phyloP scores from a whole-genome alignment of 64 coral and sea anemone genomes.

The Porites australiensis region DNA sequence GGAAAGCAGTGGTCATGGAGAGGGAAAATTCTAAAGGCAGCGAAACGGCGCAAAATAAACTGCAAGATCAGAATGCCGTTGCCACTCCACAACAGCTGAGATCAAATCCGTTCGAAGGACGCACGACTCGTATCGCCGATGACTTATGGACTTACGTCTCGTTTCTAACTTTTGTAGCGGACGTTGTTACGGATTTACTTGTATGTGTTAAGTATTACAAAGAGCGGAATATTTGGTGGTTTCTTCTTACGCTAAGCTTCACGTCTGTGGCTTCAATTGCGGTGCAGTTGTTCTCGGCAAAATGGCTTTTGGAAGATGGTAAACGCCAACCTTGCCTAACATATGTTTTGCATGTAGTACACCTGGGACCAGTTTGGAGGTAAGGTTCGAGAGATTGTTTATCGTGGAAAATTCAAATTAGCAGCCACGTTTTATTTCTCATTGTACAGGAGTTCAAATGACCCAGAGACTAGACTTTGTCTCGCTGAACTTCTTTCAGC shows the following conservation, averaged over 20 bases:
- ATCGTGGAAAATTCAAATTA: not conserved
- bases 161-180: slow-evolving; percentile 35
- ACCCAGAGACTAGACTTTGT: not conserved
- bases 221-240: slow-evolving; percentile 53
- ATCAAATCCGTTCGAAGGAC: slow-evolving; percentile 33
- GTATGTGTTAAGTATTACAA: slow-evolving; percentile 45
- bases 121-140: slow-evolving; percentile 25
- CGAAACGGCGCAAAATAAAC: not conserved
- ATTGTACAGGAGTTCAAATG: not conserved
- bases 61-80: not conserved
- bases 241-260: slow-evolving; percentile 29
- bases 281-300: slow-evolving; percentile 54
- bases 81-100: not conserved
- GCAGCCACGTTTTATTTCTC: not conserved
- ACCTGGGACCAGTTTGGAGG: slow-evolving; percentile 33
- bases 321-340: slow-evolving; percentile 17
- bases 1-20: slow-evolving; percentile 1
- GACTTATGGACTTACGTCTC: slow-evolving; percentile 21
- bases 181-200: slow-evolving; percentile 51
- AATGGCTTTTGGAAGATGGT: slow-evolving; percentile 61
- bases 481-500: not conserved
- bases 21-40: not conserved
- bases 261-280: slow-evolving; percentile 31
- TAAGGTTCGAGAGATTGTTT: not conserved
- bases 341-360: slow-evolving; percentile 11